Evolutionary conservation across 2,113 vertebrate species (phyloP).

Genomic region (Nanorana parkeri): DNA sequence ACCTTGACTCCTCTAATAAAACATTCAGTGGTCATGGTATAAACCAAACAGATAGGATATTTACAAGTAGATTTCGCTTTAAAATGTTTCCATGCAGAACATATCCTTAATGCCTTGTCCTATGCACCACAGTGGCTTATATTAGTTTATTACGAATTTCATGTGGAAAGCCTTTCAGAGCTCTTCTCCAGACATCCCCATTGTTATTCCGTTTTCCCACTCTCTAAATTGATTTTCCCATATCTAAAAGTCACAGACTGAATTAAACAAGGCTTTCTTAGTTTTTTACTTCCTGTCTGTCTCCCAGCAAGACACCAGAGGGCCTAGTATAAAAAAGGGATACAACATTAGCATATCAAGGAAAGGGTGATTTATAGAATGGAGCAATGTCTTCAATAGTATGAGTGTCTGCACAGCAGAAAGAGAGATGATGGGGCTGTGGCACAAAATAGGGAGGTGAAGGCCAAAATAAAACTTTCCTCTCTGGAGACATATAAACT

Average conservation of each 20-base stretch:
- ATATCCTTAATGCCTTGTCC: too few relatives aligned
- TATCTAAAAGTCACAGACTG: slow-evolving; percentile 1
- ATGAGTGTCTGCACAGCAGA: slow-evolving; percentile 3
- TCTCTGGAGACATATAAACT: too few relatives aligned
- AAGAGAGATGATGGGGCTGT: slow-evolving; percentile 19
- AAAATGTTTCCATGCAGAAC: too few relatives aligned
- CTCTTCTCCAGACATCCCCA: background rate
- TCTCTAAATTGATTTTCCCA: slow-evolving; percentile 25
- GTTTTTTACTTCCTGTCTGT: background rate
- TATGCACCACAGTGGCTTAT: too few relatives aligned
- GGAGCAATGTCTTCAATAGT: background rate
- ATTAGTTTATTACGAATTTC: background rate
- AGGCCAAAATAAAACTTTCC: too few relatives aligned
- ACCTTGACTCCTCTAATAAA: too few relatives aligned
- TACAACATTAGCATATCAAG: slow-evolving; percentile 47
- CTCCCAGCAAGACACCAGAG: slow-evolving; percentile 33
- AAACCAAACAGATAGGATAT: too few relatives aligned
- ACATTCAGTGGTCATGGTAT: too few relatives aligned
- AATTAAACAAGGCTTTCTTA: slow-evolving; percentile 21
- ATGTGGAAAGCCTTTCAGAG: background rate
- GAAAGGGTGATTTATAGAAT: slow-evolving; percentile 31
- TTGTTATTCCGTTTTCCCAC: background rate
- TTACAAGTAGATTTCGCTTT: too few relatives aligned
- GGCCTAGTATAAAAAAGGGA: slow-evolving; percentile 27
- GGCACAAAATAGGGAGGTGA: background rate